These are phyloP conservation scores for Ceratoteleas bidentatus DNA, from an alignment of 1,140 invertebrate species.

Conservation along the genomic window DNA sequence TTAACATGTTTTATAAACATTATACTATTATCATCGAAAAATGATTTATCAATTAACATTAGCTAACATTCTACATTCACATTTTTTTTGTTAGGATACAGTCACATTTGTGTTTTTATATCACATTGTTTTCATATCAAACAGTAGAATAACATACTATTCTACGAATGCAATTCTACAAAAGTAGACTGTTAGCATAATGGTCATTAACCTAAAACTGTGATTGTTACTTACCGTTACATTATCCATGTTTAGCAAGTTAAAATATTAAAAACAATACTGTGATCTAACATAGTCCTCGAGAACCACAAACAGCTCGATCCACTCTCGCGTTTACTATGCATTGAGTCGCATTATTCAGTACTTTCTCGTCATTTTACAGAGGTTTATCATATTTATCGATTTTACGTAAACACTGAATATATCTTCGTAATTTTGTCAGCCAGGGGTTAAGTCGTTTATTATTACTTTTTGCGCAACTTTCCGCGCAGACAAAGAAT, in stretches of 20 bases:
- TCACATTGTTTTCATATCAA: neutral
- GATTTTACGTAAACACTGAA: slow-evolving; percentile 30
- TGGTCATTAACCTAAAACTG: too few relatives aligned
- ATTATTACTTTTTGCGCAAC: slow-evolving; percentile 30
- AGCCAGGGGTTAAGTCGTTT: slow-evolving; percentile 16
- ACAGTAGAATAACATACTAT: too few relatives aligned
- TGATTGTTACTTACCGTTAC: slow-evolving; percentile 68
- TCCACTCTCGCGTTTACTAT: neutral
- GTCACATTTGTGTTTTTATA: neutral
- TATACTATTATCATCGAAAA: neutral
- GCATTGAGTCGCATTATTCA: slow-evolving; percentile 1
- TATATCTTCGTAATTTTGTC: slow-evolving; percentile 27
- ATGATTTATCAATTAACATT: too few relatives aligned
- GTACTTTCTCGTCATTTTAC: slow-evolving; percentile 3
- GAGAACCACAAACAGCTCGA: slow-evolving; percentile 22
- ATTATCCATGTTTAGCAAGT: slow-evolving; percentile 69
- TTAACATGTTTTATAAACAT: neutral
- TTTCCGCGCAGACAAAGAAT: slow-evolving; percentile 18
- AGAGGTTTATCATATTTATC: slow-evolving; percentile 23
- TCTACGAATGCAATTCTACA: too few relatives aligned
- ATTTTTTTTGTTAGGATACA: too few relatives aligned
- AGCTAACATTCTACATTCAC: too few relatives aligned
- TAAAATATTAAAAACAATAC: slow-evolving; percentile 18
- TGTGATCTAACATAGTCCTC: slow-evolving; percentile 41
- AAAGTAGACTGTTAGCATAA: too few relatives aligned